Conservation (phyloP, 2,797 vertebrate species). For the Diceros bicornis region DNA sequence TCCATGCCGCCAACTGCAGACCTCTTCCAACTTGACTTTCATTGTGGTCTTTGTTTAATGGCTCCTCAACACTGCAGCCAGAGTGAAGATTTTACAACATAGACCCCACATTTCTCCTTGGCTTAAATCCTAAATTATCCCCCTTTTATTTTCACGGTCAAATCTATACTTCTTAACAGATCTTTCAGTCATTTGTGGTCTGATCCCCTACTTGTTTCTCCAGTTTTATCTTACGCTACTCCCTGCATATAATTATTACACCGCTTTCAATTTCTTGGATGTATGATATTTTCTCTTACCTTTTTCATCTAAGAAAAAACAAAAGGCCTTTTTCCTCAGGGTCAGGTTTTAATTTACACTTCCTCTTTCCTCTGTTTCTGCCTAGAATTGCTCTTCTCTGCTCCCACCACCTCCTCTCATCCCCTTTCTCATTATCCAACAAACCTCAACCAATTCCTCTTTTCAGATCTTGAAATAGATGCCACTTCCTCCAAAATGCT, state of each 20-base stretch:
- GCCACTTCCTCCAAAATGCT: not conserved
- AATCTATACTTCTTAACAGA: not conserved
- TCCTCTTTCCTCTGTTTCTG: not conserved
- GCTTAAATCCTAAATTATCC: not conserved
- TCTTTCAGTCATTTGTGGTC: not conserved
- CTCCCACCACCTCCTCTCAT: not conserved
- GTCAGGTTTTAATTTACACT: not conserved
- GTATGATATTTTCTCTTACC: not conserved
- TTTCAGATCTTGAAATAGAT: not conserved
- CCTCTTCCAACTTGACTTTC: not conserved
- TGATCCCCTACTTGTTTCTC: not conserved
- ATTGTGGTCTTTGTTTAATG: not conserved
- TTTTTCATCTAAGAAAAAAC: constrained; percentile 69
- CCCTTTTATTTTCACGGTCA: not conserved
- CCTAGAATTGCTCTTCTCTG: not conserved
- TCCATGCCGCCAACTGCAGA: not conserved
- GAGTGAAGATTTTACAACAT: not conserved
- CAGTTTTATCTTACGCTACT: not conserved
- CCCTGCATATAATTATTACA: not conserved
- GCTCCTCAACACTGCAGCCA: not conserved
- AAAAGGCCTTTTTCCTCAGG: not conserved
- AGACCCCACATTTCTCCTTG: not conserved
- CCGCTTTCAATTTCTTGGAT: not conserved
- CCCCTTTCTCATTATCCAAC: not conserved
- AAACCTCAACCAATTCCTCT: not conserved